Conservation (phyloP, 1,140 invertebrate species). For the Apis dorsata region DNA sequence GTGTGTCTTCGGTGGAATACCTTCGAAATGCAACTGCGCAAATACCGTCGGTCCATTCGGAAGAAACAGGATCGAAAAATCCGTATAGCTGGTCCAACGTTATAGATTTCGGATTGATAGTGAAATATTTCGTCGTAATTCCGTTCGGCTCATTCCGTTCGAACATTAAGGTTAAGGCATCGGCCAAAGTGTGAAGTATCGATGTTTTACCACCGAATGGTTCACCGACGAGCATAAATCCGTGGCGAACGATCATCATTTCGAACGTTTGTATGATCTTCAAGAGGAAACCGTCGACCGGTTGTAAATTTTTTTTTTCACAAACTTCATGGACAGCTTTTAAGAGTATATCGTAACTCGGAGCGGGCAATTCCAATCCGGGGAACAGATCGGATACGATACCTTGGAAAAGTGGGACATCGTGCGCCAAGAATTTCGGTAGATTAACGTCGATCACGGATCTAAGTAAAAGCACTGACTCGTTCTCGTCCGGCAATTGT, state of each 20-base stretch:
- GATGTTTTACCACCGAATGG: conserved; percentile 87
- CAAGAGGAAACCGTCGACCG: conserved; percentile 84
- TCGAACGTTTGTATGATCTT: conserved; percentile 91
- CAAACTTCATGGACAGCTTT: conserved; percentile 80
- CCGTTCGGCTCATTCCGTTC: conserved; percentile 79
- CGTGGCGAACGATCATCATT: conserved; percentile 87
- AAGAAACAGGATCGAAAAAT: conserved; percentile 92
- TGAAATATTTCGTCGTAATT: conserved; percentile 85
- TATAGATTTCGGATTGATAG: conserved; percentile 95
- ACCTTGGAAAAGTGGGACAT: conserved; percentile 92
- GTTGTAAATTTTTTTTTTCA: conserved; percentile 86
- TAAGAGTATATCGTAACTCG: conserved; percentile 86
- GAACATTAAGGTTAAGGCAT: conserved; percentile 86
- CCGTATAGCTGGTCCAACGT: conserved; percentile 95
- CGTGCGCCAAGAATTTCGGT: conserved; percentile 94
- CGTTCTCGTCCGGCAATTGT: conserved; percentile 89
- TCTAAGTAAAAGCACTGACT: conserved; percentile 88
- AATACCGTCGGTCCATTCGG: conserved; percentile 95
- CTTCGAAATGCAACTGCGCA: conserved; percentile 88
- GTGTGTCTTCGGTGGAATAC: conserved; percentile 84
- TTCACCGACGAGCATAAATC: conserved; percentile 87
- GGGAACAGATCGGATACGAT: conserved; percentile 97
- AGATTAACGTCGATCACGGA: conserved; percentile 96
- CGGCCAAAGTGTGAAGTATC: conserved; percentile 84
- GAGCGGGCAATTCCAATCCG: conserved; percentile 85